Percentiles rank a stretch among this genome's conserved stretches.
Conservation (phyloP, 2,113 vertebrate species). For the Lepus timidus region DNA sequence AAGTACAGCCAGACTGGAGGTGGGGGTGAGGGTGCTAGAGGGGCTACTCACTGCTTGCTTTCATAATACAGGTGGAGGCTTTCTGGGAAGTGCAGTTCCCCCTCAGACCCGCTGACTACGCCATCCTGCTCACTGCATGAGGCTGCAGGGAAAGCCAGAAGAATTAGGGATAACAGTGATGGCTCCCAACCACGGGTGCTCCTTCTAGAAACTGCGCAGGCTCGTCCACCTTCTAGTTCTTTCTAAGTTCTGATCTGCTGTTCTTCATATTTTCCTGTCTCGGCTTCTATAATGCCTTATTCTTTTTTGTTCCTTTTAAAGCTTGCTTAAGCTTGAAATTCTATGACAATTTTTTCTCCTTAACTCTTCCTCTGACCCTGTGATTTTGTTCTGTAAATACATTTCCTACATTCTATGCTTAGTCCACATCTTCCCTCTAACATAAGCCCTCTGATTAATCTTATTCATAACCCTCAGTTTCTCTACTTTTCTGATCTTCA, state of each 20-base stretch:
- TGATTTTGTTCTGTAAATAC: background rate
- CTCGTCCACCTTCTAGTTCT: background rate
- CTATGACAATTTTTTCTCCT: background rate
- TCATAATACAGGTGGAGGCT: slow-evolving; percentile 82
- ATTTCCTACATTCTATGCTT: background rate
- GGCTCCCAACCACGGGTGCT: too few species aligned
- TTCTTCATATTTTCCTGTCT: background rate
- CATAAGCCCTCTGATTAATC: background rate
- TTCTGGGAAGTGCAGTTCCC: slow-evolving; percentile 89
- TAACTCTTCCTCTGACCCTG: background rate
- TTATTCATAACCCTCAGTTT: background rate
- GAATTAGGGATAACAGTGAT: background rate
- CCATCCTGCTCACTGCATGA: slow-evolving; percentile 87
- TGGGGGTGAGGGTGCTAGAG: background rate
- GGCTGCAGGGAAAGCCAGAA: slow-evolving; percentile 67
- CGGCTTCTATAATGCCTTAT: background rate
- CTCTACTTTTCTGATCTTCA: background rate
- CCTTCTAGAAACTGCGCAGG: background rate
- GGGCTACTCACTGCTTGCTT: slow-evolving; percentile 89
- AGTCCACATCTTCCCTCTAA: background rate
- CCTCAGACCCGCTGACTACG: slow-evolving; percentile 80
- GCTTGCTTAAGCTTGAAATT: background rate
- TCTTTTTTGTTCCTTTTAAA: slow-evolving; percentile 1
- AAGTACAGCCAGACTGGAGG: background rate
- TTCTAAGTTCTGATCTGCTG: background rate